Base-by-base conservation (phyloP, 2,113 vertebrate species). In the Seriola dumerili region DNA sequence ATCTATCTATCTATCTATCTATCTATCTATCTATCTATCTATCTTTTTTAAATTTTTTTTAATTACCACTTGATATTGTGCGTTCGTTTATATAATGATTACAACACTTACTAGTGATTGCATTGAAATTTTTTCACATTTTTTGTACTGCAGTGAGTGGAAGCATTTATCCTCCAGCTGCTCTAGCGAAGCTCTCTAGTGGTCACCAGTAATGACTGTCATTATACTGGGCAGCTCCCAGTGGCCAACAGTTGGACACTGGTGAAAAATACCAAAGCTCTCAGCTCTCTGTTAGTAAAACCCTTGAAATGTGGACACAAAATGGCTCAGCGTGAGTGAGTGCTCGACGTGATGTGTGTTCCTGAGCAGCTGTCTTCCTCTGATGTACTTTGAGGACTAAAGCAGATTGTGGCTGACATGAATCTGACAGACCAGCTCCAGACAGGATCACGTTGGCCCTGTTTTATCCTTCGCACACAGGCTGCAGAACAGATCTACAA, bases 321-420 rank as follows among this genome's bases (percentile, higher is more conserved):
- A 78, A 55, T 5, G 40, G 16, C 72, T 84, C 54, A 11, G 55
- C 36, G 29, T 8, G 71, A 82, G 67, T 42, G 34, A n/a, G 71
- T 42, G 12, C 65, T 64, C 19, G 80, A 80, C 71, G 78, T 34
- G 81, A 68, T 52, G 36, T 42, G 64, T 68, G 64, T 80, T 76
- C 69, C 32, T 73, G 63, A 81, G 59, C 59, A 61, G 70, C 76
- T 72, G 73, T 66, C 40, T 46, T 73, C 75, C 72, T 67, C 78
- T 62, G 70, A 69, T 64, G 58, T 67, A 32, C 58, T 81, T 75
- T 52, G n/a, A 72, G 64, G 57, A 54, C 64, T 65, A 21, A 74
- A 76, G 77, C 77, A 83, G 83, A 90, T 73, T 73, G 75, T 13
- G 40, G 69, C 79, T 70, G 81, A 88, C 83, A 40, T 61, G 70